These are phyloP conservation scores for Alosa sapidissima DNA, from an alignment of 2,797 vertebrate species.

Conservation along the genomic window DNA sequence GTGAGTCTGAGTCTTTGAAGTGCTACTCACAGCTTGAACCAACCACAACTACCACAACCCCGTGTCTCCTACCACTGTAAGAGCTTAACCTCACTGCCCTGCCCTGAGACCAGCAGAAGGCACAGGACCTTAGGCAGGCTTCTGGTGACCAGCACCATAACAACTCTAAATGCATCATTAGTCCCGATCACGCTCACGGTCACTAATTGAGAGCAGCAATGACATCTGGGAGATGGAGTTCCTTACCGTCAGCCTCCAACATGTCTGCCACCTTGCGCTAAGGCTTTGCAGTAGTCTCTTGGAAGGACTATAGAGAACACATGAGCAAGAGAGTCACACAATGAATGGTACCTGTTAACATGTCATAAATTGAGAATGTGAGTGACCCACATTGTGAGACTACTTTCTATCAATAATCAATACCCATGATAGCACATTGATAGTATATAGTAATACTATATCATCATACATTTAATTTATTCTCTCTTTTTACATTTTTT, in stretches of 20 bases:
- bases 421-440: too few relatives aligned
- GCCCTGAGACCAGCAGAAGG: not conserved
- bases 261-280: slow-evolving; percentile 49
- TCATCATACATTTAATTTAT: too few relatives aligned
- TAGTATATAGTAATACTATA: too few relatives aligned
- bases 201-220: slow-evolving; percentile 34
- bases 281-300: slow-evolving; percentile 28
- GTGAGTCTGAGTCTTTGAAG: not conserved
- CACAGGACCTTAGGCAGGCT: not conserved
- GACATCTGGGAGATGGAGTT: slow-evolving; percentile 67
- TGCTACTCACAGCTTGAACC: not conserved
- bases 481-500: too few relatives aligned
- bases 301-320: not conserved
- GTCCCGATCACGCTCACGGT: not conserved
- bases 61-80: not conserved
- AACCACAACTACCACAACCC: not conserved
- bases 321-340: not conserved
- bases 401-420: too few relatives aligned
- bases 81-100: not conserved
- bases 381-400: too few relatives aligned
- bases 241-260: slow-evolving; percentile 37
- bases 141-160: not conserved
- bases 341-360: not conserved
- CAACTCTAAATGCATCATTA: not conserved
- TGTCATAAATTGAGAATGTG: too few relatives aligned